Conservation (phyloP, 2,888 invertebrate species). For the Mimachlamys varia region DNA sequence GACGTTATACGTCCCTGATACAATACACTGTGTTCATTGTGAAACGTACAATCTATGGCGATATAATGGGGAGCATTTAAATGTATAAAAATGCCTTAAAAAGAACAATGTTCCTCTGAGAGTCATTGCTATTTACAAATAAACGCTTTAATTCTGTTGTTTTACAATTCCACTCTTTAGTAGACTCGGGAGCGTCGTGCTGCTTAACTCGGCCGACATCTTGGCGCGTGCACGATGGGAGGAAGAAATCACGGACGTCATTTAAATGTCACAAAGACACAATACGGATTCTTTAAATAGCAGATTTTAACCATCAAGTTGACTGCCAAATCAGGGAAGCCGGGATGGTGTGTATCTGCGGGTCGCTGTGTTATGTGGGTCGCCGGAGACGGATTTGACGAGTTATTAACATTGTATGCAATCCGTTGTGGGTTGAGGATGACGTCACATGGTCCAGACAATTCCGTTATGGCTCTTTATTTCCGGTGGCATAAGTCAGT, state of each 20-base stretch:
- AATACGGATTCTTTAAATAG: conserved; percentile 15
- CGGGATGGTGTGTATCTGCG: background rate
- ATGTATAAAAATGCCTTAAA: background rate
- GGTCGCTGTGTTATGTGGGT: background rate
- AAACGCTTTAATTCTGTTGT: background rate
- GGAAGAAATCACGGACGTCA: background rate
- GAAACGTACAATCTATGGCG: too few relatives aligned
- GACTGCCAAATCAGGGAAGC: background rate
- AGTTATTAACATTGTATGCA: background rate
- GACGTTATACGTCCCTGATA: too few relatives aligned
- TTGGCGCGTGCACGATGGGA: conserved; percentile 21
- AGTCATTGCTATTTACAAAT: background rate
- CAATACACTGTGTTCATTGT: too few relatives aligned
- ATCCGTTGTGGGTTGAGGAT: background rate
- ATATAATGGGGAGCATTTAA: background rate
- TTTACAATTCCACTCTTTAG: background rate
- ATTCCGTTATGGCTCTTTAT: too few relatives aligned
- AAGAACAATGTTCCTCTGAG: background rate
- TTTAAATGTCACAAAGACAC: background rate
- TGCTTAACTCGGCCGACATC: background rate
- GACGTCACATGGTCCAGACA: background rate
- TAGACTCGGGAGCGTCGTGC: background rate
- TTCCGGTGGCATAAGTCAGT: too few relatives aligned
- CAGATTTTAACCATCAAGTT: background rate
- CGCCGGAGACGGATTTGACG: background rate